These are phyloP conservation scores for Bursaphelenchus mucronatus DNA, from an alignment of 1,140 invertebrate genomes.

Conservation along the genomic window DNA sequence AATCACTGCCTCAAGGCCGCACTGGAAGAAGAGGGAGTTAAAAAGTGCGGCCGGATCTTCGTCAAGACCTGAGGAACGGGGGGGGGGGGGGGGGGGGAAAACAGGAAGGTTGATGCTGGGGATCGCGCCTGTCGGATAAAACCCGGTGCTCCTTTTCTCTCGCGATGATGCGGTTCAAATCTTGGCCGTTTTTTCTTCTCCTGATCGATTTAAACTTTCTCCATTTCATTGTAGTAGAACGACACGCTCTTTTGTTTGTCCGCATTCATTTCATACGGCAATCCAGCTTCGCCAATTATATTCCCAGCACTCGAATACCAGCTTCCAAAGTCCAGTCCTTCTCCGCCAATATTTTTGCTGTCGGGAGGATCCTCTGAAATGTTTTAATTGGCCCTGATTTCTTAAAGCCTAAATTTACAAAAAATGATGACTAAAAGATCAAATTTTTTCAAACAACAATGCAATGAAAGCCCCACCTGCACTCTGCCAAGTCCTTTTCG, in stretches of 20 bases:
- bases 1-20: too few relatives aligned
- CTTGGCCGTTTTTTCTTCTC: conserved; percentile 6
- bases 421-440: background rate
- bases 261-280: conserved; percentile 40
- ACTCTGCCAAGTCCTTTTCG: conserved; percentile 40
- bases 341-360: conserved; percentile 12
- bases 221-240: conserved; percentile 32
- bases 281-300: conserved; percentile 39
- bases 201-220: background rate
- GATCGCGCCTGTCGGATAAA: too few relatives aligned
- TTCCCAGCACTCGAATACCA: conserved; percentile 37
- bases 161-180: conserved; percentile 11
- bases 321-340: conserved; percentile 31
- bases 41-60: too few relatives aligned
- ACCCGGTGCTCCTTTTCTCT: too few relatives aligned
- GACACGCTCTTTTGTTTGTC: conserved; percentile 33
- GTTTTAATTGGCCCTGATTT: conserved; percentile 9
- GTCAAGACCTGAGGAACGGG: too few relatives aligned
- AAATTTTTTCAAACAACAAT: background rate
- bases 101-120: too few relatives aligned
- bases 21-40: too few relatives aligned
- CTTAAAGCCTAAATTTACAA: background rate
- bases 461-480: conserved; percentile 21
- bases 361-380: conserved; percentile 29
- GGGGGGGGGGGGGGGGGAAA: too few relatives aligned